Conservation (phyloP, 2,113 vertebrate species). For the Shinisaurus crocodilurus region DNA sequence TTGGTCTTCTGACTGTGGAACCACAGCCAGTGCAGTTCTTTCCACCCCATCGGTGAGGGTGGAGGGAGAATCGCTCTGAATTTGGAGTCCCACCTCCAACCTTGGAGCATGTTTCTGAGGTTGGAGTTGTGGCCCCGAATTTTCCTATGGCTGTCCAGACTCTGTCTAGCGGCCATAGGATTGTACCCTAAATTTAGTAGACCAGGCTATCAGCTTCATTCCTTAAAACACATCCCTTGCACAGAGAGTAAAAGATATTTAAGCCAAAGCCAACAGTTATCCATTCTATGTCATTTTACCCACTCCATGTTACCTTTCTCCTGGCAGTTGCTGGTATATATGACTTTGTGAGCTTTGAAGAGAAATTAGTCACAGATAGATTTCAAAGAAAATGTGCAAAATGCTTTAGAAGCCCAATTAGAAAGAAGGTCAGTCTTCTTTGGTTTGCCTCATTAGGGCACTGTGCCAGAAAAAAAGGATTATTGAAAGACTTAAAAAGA, state of each 20-base stretch:
- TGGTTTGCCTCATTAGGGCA: conserved; percentile 52
- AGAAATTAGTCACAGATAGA: conserved; percentile 45
- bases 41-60: no score
- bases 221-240: no score
- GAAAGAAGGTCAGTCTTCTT: conserved; percentile 57
- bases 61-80: no score
- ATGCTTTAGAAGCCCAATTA: conserved; percentile 53
- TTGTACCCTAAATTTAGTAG: no score
- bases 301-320: conserved; percentile 45
- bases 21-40: no score
- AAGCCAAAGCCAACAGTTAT: conserved; percentile 52
- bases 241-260: conserved; percentile 22
- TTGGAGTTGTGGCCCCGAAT: no score
- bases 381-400: conserved; percentile 54
- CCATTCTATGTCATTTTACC: conserved; percentile 6
- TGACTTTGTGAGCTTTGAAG: conserved; percentile 55
- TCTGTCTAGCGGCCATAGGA: no score
- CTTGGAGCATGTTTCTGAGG: no score
- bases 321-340: conserved; percentile 50
- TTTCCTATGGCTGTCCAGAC: no score
- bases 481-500: conserved; percentile 1
- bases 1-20: no score
- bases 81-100: no score
- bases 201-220: no score
- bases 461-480: conserved; percentile 10